These are phyloP conservation scores for Psococerastis gibbosa DNA, from an alignment of 2,888 invertebrate species.

Conservation along the genomic window DNA sequence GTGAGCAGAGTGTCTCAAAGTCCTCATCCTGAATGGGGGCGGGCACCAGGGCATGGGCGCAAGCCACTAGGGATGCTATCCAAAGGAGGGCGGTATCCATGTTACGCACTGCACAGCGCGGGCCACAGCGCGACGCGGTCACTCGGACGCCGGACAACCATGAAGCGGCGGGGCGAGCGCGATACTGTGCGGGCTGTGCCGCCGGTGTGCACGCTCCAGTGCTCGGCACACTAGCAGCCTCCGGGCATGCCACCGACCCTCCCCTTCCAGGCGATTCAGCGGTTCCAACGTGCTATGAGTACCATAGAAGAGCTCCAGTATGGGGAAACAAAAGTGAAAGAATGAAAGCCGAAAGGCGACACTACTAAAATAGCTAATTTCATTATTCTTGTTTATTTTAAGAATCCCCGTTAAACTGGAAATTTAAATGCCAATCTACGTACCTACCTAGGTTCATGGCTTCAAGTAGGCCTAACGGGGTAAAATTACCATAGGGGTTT, in stretches of 20 bases:
- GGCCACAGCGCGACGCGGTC: neutral
- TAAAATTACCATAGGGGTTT: no score
- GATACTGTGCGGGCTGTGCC: slow-evolving; percentile 1
- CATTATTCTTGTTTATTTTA: no score
- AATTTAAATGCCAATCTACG: no score
- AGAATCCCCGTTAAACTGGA: no score
- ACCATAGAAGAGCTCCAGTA: slow-evolving; percentile 19
- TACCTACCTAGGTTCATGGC: no score
- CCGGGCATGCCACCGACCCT: neutral
- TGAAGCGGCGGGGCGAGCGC: neutral
- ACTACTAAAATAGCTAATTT: no score
- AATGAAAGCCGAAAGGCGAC: no score
- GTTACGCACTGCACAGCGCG: neutral
- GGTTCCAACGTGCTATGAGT: slow-evolving; percentile 17
- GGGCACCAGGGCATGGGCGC: neutral
- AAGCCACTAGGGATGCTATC: neutral
- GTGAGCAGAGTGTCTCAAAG: slow-evolving; percentile 3
- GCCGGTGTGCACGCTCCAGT: slow-evolving; percentile 2
- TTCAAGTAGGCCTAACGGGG: no score
- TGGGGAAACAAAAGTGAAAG: slow-evolving; percentile 14
- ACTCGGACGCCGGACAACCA: neutral
- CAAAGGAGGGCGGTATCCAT: no score
- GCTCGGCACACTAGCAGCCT: neutral
- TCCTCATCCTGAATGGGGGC: slow-evolving; percentile 2
- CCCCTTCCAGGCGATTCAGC: no score